Conservation (phyloP, 2,797 vertebrate genomes). For the Helostoma temminkii region DNA sequence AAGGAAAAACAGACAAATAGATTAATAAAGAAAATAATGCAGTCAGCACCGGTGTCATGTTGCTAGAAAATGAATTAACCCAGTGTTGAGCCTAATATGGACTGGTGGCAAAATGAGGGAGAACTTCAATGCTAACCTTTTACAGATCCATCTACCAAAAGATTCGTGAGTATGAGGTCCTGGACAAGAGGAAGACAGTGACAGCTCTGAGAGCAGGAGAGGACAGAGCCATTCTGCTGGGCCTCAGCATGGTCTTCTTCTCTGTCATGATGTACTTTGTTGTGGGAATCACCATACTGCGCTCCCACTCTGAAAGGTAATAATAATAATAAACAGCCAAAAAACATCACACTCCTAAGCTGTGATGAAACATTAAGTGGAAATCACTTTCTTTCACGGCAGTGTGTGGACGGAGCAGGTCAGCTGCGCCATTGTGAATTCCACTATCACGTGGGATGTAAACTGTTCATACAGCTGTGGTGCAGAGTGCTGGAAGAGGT, state of each 20-base stretch:
- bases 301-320: constrained; percentile 94
- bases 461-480: constrained; percentile 96
- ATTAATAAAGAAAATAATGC: not conserved
- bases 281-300: constrained; percentile 92
- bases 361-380: not conserved
- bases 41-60: not conserved
- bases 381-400: not conserved
- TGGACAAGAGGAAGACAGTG: constrained; percentile 96
- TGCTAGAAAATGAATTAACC: not conserved
- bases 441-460: constrained; percentile 89
- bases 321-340: not conserved
- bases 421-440: constrained; percentile 90
- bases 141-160: constrained; percentile 95
- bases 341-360: not conserved
- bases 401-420: constrained; percentile 94
- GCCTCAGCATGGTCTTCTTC: constrained; percentile 92
- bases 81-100: not conserved
- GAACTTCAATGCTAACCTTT: not conserved
- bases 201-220: constrained; percentile 95
- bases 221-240: constrained; percentile 93
- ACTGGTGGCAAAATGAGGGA: not conserved
- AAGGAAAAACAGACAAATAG: not conserved
- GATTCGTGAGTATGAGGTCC: constrained; percentile 90
- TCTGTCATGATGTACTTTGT: constrained; percentile 97
- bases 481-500: constrained; percentile 91